Conservation (phyloP, 2,113 vertebrate genomes). For the Symphodus melops region DNA sequence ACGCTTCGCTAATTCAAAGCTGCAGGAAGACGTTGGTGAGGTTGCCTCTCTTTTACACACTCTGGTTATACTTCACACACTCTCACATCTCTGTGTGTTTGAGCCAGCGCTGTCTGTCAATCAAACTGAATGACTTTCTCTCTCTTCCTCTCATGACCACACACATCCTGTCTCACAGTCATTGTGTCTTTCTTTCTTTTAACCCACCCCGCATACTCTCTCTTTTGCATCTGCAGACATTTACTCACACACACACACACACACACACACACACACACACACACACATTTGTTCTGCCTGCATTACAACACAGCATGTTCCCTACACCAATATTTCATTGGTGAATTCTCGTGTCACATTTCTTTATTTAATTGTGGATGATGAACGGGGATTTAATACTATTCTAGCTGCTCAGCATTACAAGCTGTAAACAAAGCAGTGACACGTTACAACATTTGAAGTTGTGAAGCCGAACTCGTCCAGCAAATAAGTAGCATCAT, state of each 20-base stretch:
- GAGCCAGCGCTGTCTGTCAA: constrained; percentile 14
- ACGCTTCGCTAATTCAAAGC: constrained; percentile 11
- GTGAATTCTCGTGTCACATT: neutral
- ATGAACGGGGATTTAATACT: neutral
- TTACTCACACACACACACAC: neutral
- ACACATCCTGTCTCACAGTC: constrained; percentile 47
- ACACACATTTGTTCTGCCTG: neutral
- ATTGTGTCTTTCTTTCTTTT: constrained; percentile 6
- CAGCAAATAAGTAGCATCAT: neutral
- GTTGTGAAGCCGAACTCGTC: neutral
- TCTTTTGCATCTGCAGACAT: neutral
- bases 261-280: neutral
- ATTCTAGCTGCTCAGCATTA: neutral
- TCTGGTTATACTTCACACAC: constrained; percentile 17
- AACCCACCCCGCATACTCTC: neutral
- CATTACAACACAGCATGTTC: neutral
- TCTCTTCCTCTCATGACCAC: constrained; percentile 20
- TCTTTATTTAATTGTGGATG: neutral
- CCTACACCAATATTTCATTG: neutral
- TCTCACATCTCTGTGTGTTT: constrained; percentile 1
- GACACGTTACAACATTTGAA: neutral
- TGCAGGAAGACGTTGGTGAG: neutral
- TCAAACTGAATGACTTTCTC: constrained; percentile 35
- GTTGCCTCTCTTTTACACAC: constrained; percentile 6
- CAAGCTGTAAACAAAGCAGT: neutral